A percentile compares a stretch with the other conserved stretches of the same genome.
Evolutionary conservation across 2,797 vertebrate species (phyloP).

Genomic region (Lycodopsis pacificus): DNA sequence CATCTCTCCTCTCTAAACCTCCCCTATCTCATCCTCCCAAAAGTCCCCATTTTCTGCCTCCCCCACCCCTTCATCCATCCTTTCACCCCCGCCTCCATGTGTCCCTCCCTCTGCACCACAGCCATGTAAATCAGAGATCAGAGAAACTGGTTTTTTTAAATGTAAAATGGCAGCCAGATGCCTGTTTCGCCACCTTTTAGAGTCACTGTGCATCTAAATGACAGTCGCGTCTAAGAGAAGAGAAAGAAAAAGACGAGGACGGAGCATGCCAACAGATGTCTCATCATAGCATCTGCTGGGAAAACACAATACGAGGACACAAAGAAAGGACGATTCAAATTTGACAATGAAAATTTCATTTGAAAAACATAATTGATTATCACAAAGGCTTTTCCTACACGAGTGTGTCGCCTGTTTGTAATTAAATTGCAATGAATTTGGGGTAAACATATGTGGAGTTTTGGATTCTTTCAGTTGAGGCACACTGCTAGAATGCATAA

Average conservation of each 20-base stretch:
- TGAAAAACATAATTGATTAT: slow-evolving; percentile 66
- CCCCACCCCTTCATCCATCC: slow-evolving; percentile 27
- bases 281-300: slow-evolving; percentile 60
- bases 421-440: slow-evolving; percentile 51
- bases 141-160: slow-evolving; percentile 58
- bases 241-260: slow-evolving; percentile 39
- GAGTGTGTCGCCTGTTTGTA: slow-evolving; percentile 23
- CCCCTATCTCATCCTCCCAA: slow-evolving; percentile 6
- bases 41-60: slow-evolving; percentile 36
- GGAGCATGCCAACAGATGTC: slow-evolving; percentile 63
- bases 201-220: slow-evolving; percentile 54
- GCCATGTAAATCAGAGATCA: slow-evolving; percentile 51
- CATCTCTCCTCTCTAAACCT: slow-evolving; percentile 1
- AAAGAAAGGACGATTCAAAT: slow-evolving; percentile 59
- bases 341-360: slow-evolving; percentile 68
- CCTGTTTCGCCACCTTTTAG: slow-evolving; percentile 63
- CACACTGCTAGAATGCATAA: neutral
- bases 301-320: slow-evolving; percentile 56
- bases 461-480: slow-evolving; percentile 17
- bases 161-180: slow-evolving; percentile 67
- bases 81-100: slow-evolving; percentile 32
- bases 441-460: slow-evolving; percentile 34
- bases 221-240: slow-evolving; percentile 28
- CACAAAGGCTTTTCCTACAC: slow-evolving; percentile 40
- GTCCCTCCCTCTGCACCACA: slow-evolving; percentile 47